Base-by-base conservation (phyloP, 2,888 invertebrate species). In the Ephialtes manifestator region DNA sequence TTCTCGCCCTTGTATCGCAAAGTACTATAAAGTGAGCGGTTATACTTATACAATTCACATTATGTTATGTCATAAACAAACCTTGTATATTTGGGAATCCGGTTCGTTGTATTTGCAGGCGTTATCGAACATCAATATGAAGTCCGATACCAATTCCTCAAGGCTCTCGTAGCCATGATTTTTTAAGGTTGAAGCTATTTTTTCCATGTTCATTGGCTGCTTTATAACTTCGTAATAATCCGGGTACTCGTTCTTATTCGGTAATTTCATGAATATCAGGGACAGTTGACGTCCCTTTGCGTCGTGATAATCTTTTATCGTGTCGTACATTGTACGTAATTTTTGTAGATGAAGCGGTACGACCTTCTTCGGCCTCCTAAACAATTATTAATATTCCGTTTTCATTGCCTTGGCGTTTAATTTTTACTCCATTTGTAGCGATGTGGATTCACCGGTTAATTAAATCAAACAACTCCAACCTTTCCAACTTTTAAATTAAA, bases 71-170 rank as follows among this genome's bases (percentile, higher is more conserved):
- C 1, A 39, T 39, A 39, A 15, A 31, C 93, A 89, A 90, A 96
- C 96, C 95, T 99, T 99, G 93, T 99, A 99, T 87, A 99, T 98
- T 94, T 98, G 98, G 0, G 99, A 99, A 92, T 99, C 99, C 0
- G 99, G 99, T 92, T 99, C 99, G 93, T 99, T 99, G 92, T 98
- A 99, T 93, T 98, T 98, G 95, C 98, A 99, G 0, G 99, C 99
- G 93, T 99, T 99, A 91, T 98, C 98, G 90, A 99, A 97, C 98
- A 99, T 99, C 70, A 98, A 94, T 89, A 97, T 96, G 89, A 99
- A 97, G 94, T 99, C 99, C 0, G 97, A 96, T 0, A 98, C 97
- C 74, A 99, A 94, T 87, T 99, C 98, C 88, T 98, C 98, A 31
- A 99, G 95, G 24, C 96, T 96, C 70, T 96, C 97, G 92, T 99